A percentile compares a stretch with the other conserved stretches of the same genome.
Conservation (phyloP, 2,797 vertebrate genomes). For the Lithobates sylvaticus region DNA sequence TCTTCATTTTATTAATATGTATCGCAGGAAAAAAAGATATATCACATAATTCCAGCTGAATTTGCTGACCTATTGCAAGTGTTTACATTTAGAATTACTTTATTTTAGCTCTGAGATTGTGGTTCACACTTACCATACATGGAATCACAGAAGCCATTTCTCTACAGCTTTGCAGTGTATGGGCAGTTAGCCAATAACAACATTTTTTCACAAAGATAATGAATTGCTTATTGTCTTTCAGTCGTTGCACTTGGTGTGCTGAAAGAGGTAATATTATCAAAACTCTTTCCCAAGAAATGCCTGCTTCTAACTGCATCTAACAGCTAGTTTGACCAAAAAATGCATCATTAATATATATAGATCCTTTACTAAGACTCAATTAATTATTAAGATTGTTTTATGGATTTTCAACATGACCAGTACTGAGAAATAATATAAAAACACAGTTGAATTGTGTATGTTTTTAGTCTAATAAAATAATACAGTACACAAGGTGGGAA, state of each 20-base stretch:
- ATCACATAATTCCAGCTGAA: neutral
- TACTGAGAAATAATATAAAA: too few relatives aligned
- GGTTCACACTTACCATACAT: too few relatives aligned
- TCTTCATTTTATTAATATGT: too few relatives aligned
- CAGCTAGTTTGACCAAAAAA: neutral
- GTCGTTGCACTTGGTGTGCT: neutral
- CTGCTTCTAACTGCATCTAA: neutral
- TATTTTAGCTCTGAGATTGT: too few relatives aligned
- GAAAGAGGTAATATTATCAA: neutral
- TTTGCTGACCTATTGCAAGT: neutral
- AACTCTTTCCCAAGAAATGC: neutral
- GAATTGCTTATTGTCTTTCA: constrained; percentile 23
- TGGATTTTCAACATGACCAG: neutral
- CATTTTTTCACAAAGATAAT: neutral
- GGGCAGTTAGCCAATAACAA: constrained; percentile 8
- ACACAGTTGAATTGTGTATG: neutral
- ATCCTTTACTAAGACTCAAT: neutral
- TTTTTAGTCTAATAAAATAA: neutral
- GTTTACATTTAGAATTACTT: neutral
- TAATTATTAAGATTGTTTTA: neutral
- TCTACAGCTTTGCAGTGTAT: neutral
- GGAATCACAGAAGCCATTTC: too few relatives aligned
- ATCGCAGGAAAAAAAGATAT: too few relatives aligned
- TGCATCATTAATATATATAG: neutral
- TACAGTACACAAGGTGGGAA: neutral